phyloP scores from a whole-genome alignment of 2,113 vertebrate genomes.

The Mormyrus iriodes region DNA sequence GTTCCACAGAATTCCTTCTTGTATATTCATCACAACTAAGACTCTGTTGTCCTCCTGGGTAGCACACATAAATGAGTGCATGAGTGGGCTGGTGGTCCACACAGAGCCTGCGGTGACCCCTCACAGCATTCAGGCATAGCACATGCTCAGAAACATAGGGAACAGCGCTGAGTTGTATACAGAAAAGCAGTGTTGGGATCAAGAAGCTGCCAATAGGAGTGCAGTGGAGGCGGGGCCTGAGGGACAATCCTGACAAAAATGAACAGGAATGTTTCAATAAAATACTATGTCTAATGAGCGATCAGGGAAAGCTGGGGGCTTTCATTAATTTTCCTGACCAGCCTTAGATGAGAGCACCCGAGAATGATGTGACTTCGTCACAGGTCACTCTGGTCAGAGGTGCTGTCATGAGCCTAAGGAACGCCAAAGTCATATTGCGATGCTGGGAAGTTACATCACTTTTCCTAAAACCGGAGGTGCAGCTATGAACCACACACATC shows the following conservation, averaged over 20 bases:
- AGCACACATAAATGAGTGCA: neutral
- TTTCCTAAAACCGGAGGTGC: neutral
- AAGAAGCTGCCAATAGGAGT: neutral
- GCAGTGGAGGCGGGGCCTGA: neutral
- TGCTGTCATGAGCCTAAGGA: neutral
- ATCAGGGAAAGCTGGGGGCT: neutral
- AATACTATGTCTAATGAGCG: neutral
- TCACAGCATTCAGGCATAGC: neutral
- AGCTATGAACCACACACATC: neutral
- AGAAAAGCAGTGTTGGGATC: neutral
- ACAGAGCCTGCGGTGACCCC: neutral
- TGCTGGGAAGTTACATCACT: neutral
- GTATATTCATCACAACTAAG: neutral
- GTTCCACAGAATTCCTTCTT: neutral
- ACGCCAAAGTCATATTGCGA: rapidly evolving
- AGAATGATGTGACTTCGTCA: neutral
- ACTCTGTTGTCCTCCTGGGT: neutral
- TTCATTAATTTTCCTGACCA: neutral
- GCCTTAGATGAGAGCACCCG: neutral
- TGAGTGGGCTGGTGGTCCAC: neutral
- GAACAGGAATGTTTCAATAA: neutral
- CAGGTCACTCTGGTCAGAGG: neutral
- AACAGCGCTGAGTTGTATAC: neutral
- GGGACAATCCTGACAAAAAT: neutral
- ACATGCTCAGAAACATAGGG: neutral